Conservation (phyloP, 2,888 invertebrate species). For the Drosophila picticornis region DNA sequence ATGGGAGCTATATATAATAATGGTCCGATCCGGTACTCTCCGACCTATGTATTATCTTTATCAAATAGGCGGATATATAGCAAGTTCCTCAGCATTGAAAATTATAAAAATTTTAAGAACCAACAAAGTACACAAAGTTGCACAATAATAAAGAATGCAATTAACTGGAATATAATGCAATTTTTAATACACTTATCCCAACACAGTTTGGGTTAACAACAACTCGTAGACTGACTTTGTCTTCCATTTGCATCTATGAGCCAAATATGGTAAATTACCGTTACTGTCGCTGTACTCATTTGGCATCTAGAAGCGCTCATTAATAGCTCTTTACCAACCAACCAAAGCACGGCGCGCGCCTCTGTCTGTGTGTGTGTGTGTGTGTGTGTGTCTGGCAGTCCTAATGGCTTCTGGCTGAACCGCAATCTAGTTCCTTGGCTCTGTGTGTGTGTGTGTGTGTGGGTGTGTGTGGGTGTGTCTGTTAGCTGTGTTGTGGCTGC, state of each 20-base stretch:
- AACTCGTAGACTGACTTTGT: neutral
- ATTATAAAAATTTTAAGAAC: neutral
- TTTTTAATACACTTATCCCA: neutral
- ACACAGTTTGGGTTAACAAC: neutral
- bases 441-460: neutral
- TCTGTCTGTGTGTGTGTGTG: neutral
- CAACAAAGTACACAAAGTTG: neutral
- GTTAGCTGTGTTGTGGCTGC: conserved; percentile 10
- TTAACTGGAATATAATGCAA: neutral
- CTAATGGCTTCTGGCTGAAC: conserved; percentile 5
- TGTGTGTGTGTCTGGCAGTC: conserved; percentile 3
- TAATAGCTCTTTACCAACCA: conserved; percentile 9
- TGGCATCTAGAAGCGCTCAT: conserved; percentile 8
- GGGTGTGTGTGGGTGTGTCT: conserved; percentile 8
- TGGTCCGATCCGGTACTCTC: neutral
- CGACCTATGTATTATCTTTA: neutral
- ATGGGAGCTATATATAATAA: neutral
- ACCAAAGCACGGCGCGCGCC: neutral
- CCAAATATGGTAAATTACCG: conserved; percentile 7
- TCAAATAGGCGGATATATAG: no score
- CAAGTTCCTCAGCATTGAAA: neutral
- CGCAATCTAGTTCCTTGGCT: neutral
- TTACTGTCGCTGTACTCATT: conserved; percentile 8
- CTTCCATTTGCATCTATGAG: neutral
- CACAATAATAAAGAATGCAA: neutral